A percentile compares a stretch with the other conserved stretches of the same genome.
These are phyloP conservation scores for Malurus leucopterus DNA, from an alignment of 2,797 vertebrate genomes.

Conservation along the genomic window DNA sequence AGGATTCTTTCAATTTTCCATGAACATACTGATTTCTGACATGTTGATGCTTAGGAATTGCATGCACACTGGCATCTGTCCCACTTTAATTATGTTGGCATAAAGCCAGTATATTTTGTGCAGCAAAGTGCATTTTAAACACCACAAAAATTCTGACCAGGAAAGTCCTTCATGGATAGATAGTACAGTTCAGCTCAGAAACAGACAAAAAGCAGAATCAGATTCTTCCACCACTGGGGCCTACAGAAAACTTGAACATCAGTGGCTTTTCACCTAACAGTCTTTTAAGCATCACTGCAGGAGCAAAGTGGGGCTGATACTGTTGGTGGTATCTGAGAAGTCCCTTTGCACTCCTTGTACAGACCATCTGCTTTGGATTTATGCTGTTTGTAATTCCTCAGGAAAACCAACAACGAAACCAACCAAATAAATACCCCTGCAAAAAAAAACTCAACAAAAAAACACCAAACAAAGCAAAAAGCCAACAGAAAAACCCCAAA, in stretches of 20 bases:
- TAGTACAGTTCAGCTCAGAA: background rate
- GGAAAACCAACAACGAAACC: background rate
- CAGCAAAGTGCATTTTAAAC: background rate
- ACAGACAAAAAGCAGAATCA: background rate
- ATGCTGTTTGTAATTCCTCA: background rate
- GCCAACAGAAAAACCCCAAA: rapidly evolving
- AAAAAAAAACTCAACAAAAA: background rate
- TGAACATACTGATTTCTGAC: background rate
- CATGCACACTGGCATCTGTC: background rate
- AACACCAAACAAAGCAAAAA: background rate
- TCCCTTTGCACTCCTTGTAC: background rate
- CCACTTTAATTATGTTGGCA: background rate
- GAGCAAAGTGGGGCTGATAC: background rate
- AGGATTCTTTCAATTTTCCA: background rate
- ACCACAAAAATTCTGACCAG: background rate
- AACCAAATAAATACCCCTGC: background rate
- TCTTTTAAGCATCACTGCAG: background rate
- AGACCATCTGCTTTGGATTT: background rate
- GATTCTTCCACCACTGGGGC: background rate
- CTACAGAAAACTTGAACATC: background rate
- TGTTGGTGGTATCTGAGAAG: background rate
- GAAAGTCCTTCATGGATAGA: background rate
- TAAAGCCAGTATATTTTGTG: background rate
- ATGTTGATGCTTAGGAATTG: background rate
- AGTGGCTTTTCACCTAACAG: background rate